Percentiles rank a stretch among this genome's conserved stretches.
Conservation (phyloP, 2,113 vertebrate genomes). For the Sula dactylatra region DNA sequence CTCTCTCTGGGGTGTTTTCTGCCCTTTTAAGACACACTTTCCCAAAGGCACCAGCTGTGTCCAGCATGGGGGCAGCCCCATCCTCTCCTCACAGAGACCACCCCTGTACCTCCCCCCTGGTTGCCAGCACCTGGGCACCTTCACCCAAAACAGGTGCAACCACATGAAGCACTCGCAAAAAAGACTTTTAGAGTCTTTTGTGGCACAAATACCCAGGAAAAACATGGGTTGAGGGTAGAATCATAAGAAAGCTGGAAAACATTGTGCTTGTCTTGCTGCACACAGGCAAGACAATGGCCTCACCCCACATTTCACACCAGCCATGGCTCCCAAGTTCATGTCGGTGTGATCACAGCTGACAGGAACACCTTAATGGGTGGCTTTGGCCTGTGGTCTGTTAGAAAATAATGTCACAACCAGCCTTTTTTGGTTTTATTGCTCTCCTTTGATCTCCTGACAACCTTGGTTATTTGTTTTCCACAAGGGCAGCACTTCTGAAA, state of each 20-base stretch:
- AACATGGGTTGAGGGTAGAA: rapidly evolving
- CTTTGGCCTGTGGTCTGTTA: not conserved
- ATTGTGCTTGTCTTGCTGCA: rapidly evolving
- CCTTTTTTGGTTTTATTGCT: not conserved
- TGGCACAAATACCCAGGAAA: not conserved
- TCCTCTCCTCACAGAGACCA: not conserved
- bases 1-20: not conserved
- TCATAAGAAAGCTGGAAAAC: not conserved
- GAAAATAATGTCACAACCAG: not conserved
- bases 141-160: not conserved
- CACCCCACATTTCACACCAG: rapidly evolving
- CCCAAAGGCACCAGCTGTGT: too few relatives aligned
- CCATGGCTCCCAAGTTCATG: not conserved
- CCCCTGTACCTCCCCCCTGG: not conserved
- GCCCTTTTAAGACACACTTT: not conserved
- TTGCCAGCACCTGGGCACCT: not conserved
- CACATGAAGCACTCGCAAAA: not conserved
- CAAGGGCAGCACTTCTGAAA: not conserved
- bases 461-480: not conserved
- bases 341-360: not conserved
- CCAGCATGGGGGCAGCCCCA: not conserved
- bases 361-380: not conserved
- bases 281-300: not conserved
- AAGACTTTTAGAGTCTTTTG: not conserved
- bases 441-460: slow-evolving; percentile 2